Evolutionary conservation across 2,113 vertebrate species (phyloP), one percentile per base, ranked within the genome.

Genomic region (Oryzias javanicus): DNA sequence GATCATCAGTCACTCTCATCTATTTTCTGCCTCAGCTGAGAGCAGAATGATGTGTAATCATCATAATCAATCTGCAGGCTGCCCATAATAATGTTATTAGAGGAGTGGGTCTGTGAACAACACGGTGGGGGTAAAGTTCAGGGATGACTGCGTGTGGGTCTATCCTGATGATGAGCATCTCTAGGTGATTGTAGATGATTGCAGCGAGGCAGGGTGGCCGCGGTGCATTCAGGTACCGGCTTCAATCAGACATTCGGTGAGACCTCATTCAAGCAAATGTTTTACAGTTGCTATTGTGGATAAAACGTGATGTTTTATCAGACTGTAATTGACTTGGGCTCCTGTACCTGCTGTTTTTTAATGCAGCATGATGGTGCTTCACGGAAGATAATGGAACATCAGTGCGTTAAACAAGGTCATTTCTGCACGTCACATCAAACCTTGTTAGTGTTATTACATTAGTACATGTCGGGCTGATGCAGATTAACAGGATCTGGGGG

Each of bases 11-110:
- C 62, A 60, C 69, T 70, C 56, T 69, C 63, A 72, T 82, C 67
- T 72, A 69, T 80, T 81, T 76, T 82, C 78, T 70, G 67, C 77
- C 76, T 74, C 60, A 51, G 67, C 14, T 4, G 57, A 77, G 76
- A 79, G 72, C 52, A 56, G 62, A 79, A 79, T 76, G 67, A 77
- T 50, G 56, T 49, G 68, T 76, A 70, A 85, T 84, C 70, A 84
- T 80, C 76, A 82, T 35, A 35, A 35, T 86, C 79, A 86, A 72
- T 80, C 81, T 79, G 74, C 66, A 46, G 64, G 18, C 55, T 74
- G 66, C 83, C 77, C 77, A 80, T 78, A 45, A 80, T 79, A 63
- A 74, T 70, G 71, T 84, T 61, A 87, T 84, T 79, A 81, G 58
- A 78, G 53, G 56, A 73, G 79, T 50, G 65, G 20, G 57, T 62